These are phyloP conservation scores for Irena cyanogastra DNA, from an alignment of 2,113 vertebrate species.

Conservation along the genomic window DNA sequence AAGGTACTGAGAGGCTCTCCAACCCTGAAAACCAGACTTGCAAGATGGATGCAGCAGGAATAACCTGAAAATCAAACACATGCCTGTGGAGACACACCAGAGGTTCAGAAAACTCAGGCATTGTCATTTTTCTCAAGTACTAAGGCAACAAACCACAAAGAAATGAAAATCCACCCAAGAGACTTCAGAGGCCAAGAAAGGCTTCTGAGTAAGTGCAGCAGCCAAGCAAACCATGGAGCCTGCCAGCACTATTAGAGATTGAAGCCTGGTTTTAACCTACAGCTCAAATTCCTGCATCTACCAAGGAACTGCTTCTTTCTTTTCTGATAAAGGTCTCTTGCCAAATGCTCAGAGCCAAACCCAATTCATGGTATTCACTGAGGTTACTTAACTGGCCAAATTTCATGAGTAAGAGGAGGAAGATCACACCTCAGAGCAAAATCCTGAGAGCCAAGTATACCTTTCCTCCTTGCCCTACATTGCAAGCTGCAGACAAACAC, in stretches of 20 bases:
- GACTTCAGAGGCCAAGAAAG: not conserved
- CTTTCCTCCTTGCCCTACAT: not conserved
- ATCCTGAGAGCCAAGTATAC: not conserved
- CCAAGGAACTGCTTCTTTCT: not conserved
- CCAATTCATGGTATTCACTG: not conserved
- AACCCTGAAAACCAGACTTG: not conserved
- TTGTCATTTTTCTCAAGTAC: not conserved
- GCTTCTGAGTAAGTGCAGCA: slow-evolving; percentile 6
- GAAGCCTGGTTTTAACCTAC: not conserved
- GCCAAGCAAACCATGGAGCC: not conserved
- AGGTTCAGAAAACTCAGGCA: not conserved
- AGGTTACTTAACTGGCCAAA: not conserved
- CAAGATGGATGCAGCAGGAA: not conserved
- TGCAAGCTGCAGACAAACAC: not conserved
- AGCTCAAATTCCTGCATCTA: not conserved
- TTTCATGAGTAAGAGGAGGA: not conserved
- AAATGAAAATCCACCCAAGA: slow-evolving; percentile 19
- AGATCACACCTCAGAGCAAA: not conserved
- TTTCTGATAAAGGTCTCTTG: not conserved
- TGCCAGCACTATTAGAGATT: not conserved
- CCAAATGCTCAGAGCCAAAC: not conserved
- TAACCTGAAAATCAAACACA: not conserved
- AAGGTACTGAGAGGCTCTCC: not conserved
- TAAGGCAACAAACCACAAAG: slow-evolving; percentile 7
- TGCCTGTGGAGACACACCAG: not conserved